Evolutionary conservation across 64 coral and sea anemone species (phyloP).

Genomic region (Porites australiensis): DNA sequence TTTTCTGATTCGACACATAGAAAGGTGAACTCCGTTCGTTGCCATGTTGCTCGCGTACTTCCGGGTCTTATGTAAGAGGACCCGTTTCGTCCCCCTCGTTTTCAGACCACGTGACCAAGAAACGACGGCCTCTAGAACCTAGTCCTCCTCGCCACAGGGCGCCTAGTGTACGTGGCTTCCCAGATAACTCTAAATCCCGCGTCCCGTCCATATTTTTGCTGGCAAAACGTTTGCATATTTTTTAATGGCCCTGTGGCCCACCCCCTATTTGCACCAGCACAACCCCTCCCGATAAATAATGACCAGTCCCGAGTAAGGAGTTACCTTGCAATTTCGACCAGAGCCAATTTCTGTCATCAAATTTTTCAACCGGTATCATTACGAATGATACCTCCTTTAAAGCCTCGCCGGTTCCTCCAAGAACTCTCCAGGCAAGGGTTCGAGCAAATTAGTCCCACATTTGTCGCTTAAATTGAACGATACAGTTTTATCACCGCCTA

Average conservation of each 20-base stretch:
- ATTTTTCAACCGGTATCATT: neutral
- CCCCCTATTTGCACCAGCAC: too few species aligned
- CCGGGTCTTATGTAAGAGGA: neutral
- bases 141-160: too few species aligned
- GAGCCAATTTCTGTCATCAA: neutral
- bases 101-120: too few species aligned
- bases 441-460: neutral
- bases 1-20: neutral
- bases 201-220: too few species aligned
- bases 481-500: neutral
- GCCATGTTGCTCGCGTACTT: neutral
- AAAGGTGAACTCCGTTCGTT: neutral
- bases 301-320: too few species aligned
- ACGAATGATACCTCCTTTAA: slow-evolving; percentile 6
- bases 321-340: too few species aligned
- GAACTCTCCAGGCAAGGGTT: neutral
- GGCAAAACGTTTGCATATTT: too few species aligned
- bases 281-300: too few species aligned
- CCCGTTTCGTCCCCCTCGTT: neutral
- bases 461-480: neutral
- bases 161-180: too few species aligned
- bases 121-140: too few species aligned
- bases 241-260: too few species aligned
- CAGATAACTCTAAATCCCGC: too few species aligned
- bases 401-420: neutral